Percentiles rank a stretch among this genome's conserved stretches.
These are phyloP conservation scores for Aviceda subcristata DNA, from an alignment of 2,113 vertebrate genomes.

Conservation along the genomic window DNA sequence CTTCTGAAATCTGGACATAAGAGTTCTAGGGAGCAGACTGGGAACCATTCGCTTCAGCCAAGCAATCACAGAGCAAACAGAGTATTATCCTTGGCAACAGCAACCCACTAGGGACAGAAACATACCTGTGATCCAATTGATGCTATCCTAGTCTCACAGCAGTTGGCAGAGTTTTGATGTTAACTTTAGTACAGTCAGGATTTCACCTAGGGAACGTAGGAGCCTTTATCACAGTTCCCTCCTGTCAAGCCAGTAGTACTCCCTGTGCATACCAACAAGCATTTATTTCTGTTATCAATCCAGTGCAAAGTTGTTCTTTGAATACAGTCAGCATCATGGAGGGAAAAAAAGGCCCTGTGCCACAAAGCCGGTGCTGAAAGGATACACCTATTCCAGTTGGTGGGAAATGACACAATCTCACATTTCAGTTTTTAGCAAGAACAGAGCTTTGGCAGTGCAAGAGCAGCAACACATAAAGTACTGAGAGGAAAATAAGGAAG, in stretches of 20 bases:
- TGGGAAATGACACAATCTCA: neutral
- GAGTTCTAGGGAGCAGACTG: neutral
- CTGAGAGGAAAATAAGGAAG: neutral
- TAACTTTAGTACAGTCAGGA: neutral
- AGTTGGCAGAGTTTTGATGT: accelerated
- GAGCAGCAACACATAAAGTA: neutral
- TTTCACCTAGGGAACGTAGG: neutral
- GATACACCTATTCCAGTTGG: neutral
- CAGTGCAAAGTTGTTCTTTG: neutral
- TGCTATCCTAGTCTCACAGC: neutral
- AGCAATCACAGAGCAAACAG: neutral
- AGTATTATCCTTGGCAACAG: neutral
- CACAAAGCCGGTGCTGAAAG: neutral
- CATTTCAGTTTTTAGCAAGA: neutral
- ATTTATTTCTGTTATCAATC: neutral
- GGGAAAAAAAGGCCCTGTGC: neutral
- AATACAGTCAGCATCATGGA: neutral
- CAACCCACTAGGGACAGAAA: neutral
- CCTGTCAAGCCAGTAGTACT: neutral
- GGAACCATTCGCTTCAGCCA: neutral
- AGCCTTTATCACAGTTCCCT: neutral
- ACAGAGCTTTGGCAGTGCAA: neutral
- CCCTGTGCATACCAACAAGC: neutral
- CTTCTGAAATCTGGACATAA: neutral
- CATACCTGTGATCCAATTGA: accelerated